A percentile compares a stretch with the other conserved stretches of the same genome.
These are phyloP conservation scores for Syngnathus rostellatus DNA, from an alignment of 2,797 vertebrate genomes.

Conservation along the genomic window DNA sequence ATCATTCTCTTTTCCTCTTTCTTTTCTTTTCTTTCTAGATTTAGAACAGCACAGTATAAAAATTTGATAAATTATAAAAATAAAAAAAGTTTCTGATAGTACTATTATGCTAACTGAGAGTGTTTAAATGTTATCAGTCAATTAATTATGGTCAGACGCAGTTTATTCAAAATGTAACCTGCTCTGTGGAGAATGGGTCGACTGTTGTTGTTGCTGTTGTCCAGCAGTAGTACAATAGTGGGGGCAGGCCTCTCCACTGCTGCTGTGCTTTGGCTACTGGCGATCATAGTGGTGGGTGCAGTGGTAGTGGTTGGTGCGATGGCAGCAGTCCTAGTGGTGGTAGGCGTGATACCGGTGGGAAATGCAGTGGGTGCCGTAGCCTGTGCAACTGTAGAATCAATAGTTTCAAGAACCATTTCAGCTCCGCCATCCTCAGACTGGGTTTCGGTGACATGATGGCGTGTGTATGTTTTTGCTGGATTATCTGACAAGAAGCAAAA, in stretches of 20 bases:
- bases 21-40: no score
- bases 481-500: slow-evolving; percentile 58
- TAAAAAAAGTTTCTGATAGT: no score
- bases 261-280: slow-evolving; percentile 23
- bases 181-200: slow-evolving; percentile 63
- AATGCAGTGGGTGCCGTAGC: slow-evolving; percentile 12
- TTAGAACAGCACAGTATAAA: no score
- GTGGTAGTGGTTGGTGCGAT: slow-evolving; percentile 21
- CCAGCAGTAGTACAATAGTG: slow-evolving; percentile 48
- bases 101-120: no score
- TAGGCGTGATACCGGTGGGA: slow-evolving; percentile 15
- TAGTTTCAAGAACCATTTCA: slow-evolving; percentile 51
- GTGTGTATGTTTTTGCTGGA: slow-evolving; percentile 52
- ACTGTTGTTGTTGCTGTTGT: slow-evolving; percentile 62
- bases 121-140: background rate
- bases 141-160: background rate
- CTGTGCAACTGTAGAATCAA: slow-evolving; percentile 37
- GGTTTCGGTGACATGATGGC: slow-evolving; percentile 61
- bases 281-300: slow-evolving; percentile 28
- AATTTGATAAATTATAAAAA: no score
- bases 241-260: slow-evolving; percentile 42
- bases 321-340: slow-evolving; percentile 32
- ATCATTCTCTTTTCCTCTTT: no score
- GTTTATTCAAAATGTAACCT: slow-evolving; percentile 52
- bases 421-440: slow-evolving; percentile 58